These are phyloP conservation scores for Coleophora flavipennella DNA, from an alignment of 2,888 invertebrate genomes.

Conservation along the genomic window DNA sequence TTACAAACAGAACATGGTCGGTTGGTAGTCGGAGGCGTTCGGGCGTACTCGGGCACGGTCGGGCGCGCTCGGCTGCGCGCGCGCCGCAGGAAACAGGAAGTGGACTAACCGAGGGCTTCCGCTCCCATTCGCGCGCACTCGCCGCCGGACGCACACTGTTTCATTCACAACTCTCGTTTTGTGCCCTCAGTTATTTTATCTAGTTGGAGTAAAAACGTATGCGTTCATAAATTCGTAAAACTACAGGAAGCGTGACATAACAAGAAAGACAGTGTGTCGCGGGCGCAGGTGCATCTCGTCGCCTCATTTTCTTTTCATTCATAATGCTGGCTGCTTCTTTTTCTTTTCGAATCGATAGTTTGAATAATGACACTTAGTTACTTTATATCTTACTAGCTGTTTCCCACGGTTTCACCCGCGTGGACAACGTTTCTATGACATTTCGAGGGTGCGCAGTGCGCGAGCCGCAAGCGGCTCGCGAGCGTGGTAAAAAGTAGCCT, in stretches of 20 bases:
- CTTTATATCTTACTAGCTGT: too few relatives aligned
- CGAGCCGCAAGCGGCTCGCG: too few relatives aligned
- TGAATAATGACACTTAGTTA: too few relatives aligned
- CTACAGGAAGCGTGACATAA: not conserved
- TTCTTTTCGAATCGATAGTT: too few relatives aligned
- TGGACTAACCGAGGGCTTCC: slow-evolving; percentile 72
- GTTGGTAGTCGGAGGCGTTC: slow-evolving; percentile 9
- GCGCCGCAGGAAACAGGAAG: slow-evolving; percentile 71
- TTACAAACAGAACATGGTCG: not conserved
- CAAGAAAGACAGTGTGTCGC: too few relatives aligned
- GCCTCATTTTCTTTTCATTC: too few relatives aligned
- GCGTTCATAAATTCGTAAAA: not conserved
- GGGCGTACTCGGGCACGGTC: slow-evolving; percentile 24
- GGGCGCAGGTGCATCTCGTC: too few relatives aligned
- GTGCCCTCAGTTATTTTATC: slow-evolving; percentile 35
- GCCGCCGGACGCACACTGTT: slow-evolving; percentile 54
- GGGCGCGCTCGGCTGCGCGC: slow-evolving; percentile 49
- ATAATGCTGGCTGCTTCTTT: too few relatives aligned
- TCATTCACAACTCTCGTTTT: slow-evolving; percentile 56
- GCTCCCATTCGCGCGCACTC: slow-evolving; percentile 64
- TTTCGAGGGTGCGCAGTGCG: too few relatives aligned
- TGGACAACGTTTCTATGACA: too few relatives aligned
- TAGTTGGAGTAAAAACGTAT: slow-evolving; percentile 1
- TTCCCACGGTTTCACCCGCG: too few relatives aligned
- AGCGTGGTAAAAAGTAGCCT: too few relatives aligned